Evolutionary conservation across 1,140 invertebrate species (phyloP), one percentile per base, ranked within the genome.

Genomic region (Gonatopus flavifemur): DNA sequence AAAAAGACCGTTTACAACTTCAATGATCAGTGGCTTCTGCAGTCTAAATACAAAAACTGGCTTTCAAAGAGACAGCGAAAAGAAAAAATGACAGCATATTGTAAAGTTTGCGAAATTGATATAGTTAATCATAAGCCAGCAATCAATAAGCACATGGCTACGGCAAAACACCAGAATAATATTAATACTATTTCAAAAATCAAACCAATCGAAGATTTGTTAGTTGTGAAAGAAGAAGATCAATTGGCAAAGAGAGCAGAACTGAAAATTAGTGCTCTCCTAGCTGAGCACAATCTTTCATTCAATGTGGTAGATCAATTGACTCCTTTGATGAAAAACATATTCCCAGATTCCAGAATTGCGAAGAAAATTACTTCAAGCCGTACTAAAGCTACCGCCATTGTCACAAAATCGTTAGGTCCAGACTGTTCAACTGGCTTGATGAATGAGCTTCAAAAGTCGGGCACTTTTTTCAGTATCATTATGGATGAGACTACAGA

Each of bases 401-500:
- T 65, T 13, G 43, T 65, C 1, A 57, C 45, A 43, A 59, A 65
- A 44, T 57, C 59, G 3, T 36, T 66, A 37, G 63, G 57, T n/a
- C 35, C 36, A 15, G 20, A 35, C 6, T 13, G 55, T 31, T 54
- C 59, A 43, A 9, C 44, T 12, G 10, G 7, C 9, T 39, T 65
- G 9, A 16, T 15, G 15, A 25, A n/a, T 21, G n/a, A n/a, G n/a
- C n/a, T n/a, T n/a, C 53, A 54, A 39, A 37, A 62, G n/a, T 57
- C 62, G 40, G 19, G 18, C 9, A 49, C 30, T 7, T 41, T 43
- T 16, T 60, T 63, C 43, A 54, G 49, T 45, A 52, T 67, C 10
- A 20, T 65, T 3, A 55, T 44, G 16, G 62, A 63, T 43, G 65
- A 63, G 44, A 62, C 59, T n/a, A 67, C 62, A 1, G 59, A 65